A percentile compares a stretch with the other conserved stretches of the same genome.
These are phyloP conservation scores for Oreochromis mossambicus DNA, from an alignment of 2,797 vertebrate species.

Conservation along the genomic window DNA sequence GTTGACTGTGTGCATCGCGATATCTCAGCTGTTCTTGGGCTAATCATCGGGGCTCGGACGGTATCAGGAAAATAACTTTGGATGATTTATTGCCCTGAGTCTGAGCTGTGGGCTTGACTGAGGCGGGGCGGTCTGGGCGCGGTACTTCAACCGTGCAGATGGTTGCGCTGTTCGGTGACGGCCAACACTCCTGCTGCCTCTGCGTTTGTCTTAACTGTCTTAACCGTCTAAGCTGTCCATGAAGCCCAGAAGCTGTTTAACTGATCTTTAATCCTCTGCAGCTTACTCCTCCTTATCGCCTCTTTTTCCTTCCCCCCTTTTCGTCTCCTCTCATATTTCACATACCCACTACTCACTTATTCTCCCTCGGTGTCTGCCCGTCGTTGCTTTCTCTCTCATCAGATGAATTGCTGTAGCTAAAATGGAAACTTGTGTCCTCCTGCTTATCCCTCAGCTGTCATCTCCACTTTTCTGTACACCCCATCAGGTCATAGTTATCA, in stretches of 20 bases:
- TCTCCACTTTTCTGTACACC: neutral
- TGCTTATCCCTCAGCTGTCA: slow-evolving; percentile 7
- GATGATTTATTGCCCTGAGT: neutral
- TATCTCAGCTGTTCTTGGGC: neutral
- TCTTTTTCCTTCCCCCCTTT: neutral
- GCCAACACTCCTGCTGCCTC: neutral
- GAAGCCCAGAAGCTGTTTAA: slow-evolving; percentile 16
- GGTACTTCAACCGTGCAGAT: neutral
- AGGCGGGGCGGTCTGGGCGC: neutral
- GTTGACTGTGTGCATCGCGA: neutral
- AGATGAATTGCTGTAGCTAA: neutral
- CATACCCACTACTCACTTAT: neutral
- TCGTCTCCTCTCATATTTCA: slow-evolving; percentile 2
- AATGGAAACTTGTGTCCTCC: neutral
- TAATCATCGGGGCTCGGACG: neutral
- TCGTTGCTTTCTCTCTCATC: neutral
- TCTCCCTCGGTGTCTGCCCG: neutral
- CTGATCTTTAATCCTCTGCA: slow-evolving; percentile 47
- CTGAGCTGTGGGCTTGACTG: neutral
- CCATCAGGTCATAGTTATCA: slow-evolving; percentile 10
- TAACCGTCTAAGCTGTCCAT: slow-evolving; percentile 34
- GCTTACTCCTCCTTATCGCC: slow-evolving; percentile 11
- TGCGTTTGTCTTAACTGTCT: slow-evolving; percentile 36
- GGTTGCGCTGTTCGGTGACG: neutral
- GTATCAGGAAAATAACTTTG: neutral